Percentiles rank a stretch among this genome's conserved stretches.
Conservation (phyloP, 2,888 invertebrate species). For the Amphipyra berbera region DNA sequence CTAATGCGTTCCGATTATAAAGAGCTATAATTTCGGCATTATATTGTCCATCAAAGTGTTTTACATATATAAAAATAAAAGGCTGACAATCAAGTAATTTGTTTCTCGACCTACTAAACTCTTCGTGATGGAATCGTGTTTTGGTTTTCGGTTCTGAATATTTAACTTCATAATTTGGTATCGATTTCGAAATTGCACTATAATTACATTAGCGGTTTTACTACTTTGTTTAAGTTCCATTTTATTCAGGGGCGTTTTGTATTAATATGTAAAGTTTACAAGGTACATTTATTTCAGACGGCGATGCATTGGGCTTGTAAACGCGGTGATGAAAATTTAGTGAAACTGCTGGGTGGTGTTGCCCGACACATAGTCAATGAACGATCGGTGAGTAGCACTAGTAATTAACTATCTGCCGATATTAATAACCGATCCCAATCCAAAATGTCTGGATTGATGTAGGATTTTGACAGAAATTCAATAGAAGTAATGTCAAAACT, state of each 20-base stretch:
- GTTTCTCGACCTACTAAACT: conserved; percentile 87
- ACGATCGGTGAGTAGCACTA: conserved; percentile 92
- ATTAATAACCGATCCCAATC: too few relatives aligned
- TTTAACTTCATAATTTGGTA: conserved; percentile 74
- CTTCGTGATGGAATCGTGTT: conserved; percentile 82
- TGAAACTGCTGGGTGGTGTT: conserved; percentile 97
- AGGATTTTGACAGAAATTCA: too few relatives aligned
- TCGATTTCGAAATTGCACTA: conserved; percentile 66
- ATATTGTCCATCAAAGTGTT: conserved; percentile 89
- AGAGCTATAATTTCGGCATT: conserved; percentile 88
- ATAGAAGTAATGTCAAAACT: too few relatives aligned
- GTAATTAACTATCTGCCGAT: conserved; percentile 25
- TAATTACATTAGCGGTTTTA: conserved; percentile 56
- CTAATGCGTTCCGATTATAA: conserved; percentile 89
- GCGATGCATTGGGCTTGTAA: conserved; percentile 99
- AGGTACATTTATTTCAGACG: conserved; percentile 91
- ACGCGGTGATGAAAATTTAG: conserved; percentile 96
- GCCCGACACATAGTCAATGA: conserved; percentile 95
- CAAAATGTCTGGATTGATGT: too few relatives aligned
- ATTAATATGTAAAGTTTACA: conserved; percentile 14
- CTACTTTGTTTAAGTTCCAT: conserved; percentile 17
- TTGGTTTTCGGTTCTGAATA: conserved; percentile 74
- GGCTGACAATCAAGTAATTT: conserved; percentile 87
- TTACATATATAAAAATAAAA: conserved; percentile 89
- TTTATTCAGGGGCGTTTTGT: conserved; percentile 5